These are phyloP conservation scores for Cnemophilus loriae DNA, from an alignment of 2,113 vertebrate species.

Conservation along the genomic window DNA sequence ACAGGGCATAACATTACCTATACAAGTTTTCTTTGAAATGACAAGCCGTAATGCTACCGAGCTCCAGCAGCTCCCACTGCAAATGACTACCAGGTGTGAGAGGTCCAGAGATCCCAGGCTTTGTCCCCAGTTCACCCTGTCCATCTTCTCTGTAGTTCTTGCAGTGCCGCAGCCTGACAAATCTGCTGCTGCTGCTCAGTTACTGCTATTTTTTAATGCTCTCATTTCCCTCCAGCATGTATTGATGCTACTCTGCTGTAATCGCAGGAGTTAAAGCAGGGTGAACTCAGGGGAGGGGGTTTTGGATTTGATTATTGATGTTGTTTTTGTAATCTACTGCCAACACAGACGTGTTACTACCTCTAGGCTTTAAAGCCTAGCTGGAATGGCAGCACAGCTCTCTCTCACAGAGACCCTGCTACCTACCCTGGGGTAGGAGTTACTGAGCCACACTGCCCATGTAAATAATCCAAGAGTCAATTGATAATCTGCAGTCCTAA, in stretches of 20 bases:
- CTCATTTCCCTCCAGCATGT: background rate
- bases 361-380: background rate
- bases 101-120: background rate
- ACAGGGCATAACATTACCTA: background rate
- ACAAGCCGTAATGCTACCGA: background rate
- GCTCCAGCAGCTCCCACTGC: background rate
- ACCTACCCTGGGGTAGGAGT: background rate
- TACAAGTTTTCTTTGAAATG: background rate
- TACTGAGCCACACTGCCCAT: background rate
- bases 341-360: background rate
- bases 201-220: background rate
- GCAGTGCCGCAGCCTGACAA: background rate
- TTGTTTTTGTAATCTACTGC: background rate
- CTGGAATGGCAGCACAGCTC: background rate
- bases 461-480: background rate
- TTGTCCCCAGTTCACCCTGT: background rate
- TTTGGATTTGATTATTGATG: background rate
- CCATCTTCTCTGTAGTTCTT: background rate
- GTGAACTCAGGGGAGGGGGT: background rate
- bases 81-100: background rate
- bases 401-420: background rate
- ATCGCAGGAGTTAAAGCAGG: background rate
- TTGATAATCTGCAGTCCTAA: background rate
- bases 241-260: background rate
- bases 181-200: background rate